These are phyloP conservation scores for Oxygymnocypris stewartii DNA, from an alignment of 2,113 vertebrate species.

Conservation along the genomic window DNA sequence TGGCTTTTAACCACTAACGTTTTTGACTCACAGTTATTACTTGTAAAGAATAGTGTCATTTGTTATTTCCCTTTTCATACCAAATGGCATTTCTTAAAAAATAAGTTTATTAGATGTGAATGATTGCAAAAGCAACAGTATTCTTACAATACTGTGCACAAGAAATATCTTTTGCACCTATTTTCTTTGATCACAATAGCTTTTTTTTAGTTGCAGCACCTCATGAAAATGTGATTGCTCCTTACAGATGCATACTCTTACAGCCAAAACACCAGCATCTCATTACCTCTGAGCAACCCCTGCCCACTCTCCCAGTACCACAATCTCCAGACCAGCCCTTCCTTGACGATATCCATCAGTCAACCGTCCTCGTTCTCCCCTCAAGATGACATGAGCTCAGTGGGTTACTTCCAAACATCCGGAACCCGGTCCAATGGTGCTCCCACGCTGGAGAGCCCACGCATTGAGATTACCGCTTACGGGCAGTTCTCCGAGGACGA, in stretches of 20 bases:
- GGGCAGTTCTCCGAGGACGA: slow-evolving; percentile 86
- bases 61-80: slow-evolving; percentile 31
- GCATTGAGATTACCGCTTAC: slow-evolving; percentile 96
- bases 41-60: not conserved
- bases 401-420: slow-evolving; percentile 79
- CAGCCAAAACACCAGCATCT: slow-evolving; percentile 79
- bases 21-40: slow-evolving; percentile 23
- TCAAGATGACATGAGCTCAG: slow-evolving; percentile 75
- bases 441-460: slow-evolving; percentile 89
- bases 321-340: slow-evolving; percentile 83
- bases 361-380: slow-evolving; percentile 80
- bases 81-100: slow-evolving; percentile 4
- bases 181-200: not conserved
- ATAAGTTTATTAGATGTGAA: not conserved
- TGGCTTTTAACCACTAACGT: slow-evolving; percentile 36
- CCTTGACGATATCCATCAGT: slow-evolving; percentile 79
- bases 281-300: slow-evolving; percentile 82
- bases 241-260: slow-evolving; percentile 89
- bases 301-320: slow-evolving; percentile 85
- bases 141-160: not conserved
- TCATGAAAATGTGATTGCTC: slow-evolving; percentile 52
- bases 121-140: not conserved
- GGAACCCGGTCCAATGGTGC: slow-evolving; percentile 81
- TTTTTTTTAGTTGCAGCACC: not conserved
- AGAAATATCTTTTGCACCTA: not conserved